These are phyloP conservation scores for Rhamphomyia laevipes DNA, from an alignment of 2,888 invertebrate species.

Conservation along the genomic window DNA sequence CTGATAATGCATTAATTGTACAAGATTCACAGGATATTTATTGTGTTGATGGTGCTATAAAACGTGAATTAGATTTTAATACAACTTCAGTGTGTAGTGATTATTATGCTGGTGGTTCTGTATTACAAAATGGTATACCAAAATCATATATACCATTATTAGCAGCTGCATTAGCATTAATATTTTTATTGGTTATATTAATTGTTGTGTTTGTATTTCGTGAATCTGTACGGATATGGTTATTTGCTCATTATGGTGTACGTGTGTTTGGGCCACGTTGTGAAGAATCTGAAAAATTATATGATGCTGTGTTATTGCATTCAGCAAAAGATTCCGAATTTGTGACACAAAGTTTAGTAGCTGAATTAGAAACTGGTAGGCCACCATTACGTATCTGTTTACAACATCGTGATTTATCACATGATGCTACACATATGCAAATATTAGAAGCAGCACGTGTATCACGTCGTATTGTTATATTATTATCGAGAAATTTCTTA, in stretches of 20 bases:
- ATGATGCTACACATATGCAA: constrained; percentile 47
- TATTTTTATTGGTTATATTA: constrained; percentile 62
- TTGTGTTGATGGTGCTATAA: constrained; percentile 61
- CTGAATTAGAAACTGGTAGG: constrained; percentile 70
- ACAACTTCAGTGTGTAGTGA: constrained; percentile 72
- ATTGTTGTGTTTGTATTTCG: constrained; percentile 74
- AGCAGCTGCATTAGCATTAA: constrained; percentile 64
- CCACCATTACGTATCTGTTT: constrained; percentile 69
- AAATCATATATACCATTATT: constrained; percentile 72
- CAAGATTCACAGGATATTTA: constrained; percentile 69
- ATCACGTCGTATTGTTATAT: constrained; percentile 73
- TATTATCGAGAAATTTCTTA: constrained; percentile 81
- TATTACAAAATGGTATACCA: constrained; percentile 73
- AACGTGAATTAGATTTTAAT: constrained; percentile 72
- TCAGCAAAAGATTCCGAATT: constrained; percentile 86
- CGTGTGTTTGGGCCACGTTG: constrained; percentile 64
- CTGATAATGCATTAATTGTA: constrained; percentile 70
- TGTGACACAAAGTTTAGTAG: constrained; percentile 72
- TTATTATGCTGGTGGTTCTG: constrained; percentile 63
- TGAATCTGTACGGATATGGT: constrained; percentile 74
- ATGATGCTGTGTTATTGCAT: constrained; percentile 87
- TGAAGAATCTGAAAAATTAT: constrained; percentile 74
- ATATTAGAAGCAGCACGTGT: constrained; percentile 79
- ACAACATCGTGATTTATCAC: constrained; percentile 74
- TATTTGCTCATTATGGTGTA: constrained; percentile 76